Conservation (phyloP, 2,888 invertebrate species). For the Harpalus rubripes region DNA sequence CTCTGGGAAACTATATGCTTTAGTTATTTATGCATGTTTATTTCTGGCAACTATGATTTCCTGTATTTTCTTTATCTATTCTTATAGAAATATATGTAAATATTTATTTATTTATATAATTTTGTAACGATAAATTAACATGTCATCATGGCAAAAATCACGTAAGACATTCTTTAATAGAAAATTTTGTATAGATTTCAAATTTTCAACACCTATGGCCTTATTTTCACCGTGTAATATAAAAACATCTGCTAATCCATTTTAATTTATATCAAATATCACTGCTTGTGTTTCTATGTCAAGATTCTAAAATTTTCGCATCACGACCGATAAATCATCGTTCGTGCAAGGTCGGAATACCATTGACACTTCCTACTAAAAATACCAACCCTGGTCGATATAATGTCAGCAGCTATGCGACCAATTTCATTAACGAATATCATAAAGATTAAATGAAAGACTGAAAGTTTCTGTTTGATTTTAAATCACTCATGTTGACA, state of each 20-base stretch:
- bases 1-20: background rate
- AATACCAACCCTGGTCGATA: conserved; percentile 14
- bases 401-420: conserved; percentile 10
- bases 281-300: background rate
- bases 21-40: background rate
- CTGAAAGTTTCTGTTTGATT: background rate
- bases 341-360: conserved; percentile 1
- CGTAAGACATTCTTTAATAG: too few relatives aligned
- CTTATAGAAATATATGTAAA: too few relatives aligned
- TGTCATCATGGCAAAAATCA: too few relatives aligned
- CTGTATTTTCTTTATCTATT: background rate
- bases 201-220: too few relatives aligned
- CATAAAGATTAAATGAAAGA: background rate
- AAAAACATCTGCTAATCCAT: too few relatives aligned
- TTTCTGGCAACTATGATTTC: background rate
- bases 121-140: too few relatives aligned
- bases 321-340: conserved; percentile 1
- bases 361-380: conserved; percentile 25
- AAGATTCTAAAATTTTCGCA: background rate
- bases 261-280: background rate
- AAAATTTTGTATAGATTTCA: too few relatives aligned
- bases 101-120: too few relatives aligned
- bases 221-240: too few relatives aligned
- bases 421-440: background rate
- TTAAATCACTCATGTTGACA: too few relatives aligned